phyloP scores from a whole-genome alignment of 2,888 invertebrate species.

The Leptura quadrifasciata region DNA sequence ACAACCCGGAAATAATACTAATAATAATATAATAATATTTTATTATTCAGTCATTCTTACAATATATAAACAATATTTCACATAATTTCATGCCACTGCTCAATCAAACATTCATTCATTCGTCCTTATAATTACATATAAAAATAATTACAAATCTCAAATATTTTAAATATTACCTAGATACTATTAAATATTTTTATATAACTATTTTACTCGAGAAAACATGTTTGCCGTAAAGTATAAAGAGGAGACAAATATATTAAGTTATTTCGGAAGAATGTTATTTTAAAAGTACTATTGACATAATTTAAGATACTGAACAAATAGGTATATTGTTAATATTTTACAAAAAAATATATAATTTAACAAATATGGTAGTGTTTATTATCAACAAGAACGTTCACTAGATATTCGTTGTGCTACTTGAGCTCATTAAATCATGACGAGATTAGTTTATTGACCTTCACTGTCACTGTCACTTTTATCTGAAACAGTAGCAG shows the following conservation, averaged over 20 bases:
- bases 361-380: constrained; percentile 50
- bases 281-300: constrained; percentile 48
- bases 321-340: constrained; percentile 34
- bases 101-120: neutral
- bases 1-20: too few relatives aligned
- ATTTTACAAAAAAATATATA: constrained; percentile 28
- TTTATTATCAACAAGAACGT: constrained; percentile 57
- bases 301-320: constrained; percentile 40
- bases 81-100: neutral
- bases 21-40: constrained; percentile 6
- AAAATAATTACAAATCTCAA: neutral
- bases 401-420: constrained; percentile 62
- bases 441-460: constrained; percentile 78
- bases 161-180: neutral
- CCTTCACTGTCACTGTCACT: constrained; percentile 96
- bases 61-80: constrained; percentile 55
- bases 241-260: constrained; percentile 18
- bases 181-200: neutral
- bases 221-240: constrained; percentile 11
- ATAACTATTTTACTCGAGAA: neutral
- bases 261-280: neutral
- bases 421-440: constrained; percentile 59
- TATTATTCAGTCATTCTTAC: constrained; percentile 61
- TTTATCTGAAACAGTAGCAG: constrained; percentile 83
- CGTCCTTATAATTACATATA: neutral